These are phyloP conservation scores for Machimus atricapillus DNA, from an alignment of 2,888 invertebrate species.

Conservation along the genomic window DNA sequence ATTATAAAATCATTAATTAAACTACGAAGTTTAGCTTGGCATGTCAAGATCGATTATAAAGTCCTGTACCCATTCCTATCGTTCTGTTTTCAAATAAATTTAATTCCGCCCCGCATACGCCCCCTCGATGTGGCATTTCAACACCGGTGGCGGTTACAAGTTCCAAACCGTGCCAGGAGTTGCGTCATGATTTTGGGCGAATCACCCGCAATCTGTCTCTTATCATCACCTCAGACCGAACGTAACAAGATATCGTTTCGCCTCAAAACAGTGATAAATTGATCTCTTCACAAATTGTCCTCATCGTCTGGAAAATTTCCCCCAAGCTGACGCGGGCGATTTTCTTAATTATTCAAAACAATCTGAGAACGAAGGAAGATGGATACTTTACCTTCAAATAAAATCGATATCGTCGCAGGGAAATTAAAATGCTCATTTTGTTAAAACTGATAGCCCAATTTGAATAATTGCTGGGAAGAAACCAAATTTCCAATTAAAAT, in stretches of 20 bases:
- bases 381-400: neutral
- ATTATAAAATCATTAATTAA: neutral
- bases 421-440: neutral
- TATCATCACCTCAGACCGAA: neutral
- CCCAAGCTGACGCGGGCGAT: neutral
- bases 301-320: neutral
- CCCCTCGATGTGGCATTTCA: neutral
- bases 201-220: neutral
- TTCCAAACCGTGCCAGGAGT: neutral
- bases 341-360: neutral
- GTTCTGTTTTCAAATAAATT: neutral
- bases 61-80: neutral
- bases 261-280: neutral
- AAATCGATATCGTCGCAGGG: neutral
- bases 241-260: neutral
- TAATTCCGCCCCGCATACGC: neutral
- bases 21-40: neutral
- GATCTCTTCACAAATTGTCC: neutral
- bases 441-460: neutral
- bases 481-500: neutral
- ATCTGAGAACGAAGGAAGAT: neutral
- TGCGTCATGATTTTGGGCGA: neutral
- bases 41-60: neutral
- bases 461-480: neutral
- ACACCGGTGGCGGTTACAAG: neutral